Evolutionary conservation across 1,140 invertebrate genomes (phyloP), one percentile per base, ranked within the genome.

Genomic region (Brachionus calyciflorus): DNA sequence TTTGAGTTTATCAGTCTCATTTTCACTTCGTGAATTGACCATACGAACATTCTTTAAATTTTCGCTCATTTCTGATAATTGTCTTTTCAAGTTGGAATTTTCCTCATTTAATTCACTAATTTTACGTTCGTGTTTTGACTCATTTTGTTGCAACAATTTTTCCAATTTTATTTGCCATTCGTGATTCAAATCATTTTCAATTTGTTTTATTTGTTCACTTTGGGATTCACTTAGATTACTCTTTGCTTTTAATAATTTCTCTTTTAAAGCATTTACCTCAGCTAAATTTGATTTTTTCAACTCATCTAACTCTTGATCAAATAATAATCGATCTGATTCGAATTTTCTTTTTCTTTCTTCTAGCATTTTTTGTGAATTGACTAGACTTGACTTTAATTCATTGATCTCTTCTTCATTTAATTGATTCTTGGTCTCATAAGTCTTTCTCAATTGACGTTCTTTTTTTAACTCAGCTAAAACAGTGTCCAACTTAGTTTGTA

Each of bases 221-320:
- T 80, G 80, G 1, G 78, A 78, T 10, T 78, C 79, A 80, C 80
- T 80, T 10, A 80, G 79, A 40, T 80, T 80, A 9, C 79, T 78
- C 65, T 82, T 82, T 57, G 80, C 79, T 79, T 81, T 82, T 17
- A 80, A 78, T 19, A 84, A 53, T 65, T 80, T 81, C 1, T 82
- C 80, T 53, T 80, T 80, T 21, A 83, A 57, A 10, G 65, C 65
- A 57, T 82, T 79, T 5, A 84, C 80, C 33, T 83, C 82, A 78
- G 75, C 57, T 79, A 83, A 82, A 76, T 81, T 78, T 51, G 80
- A 78, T 44, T 78, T 63, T 77, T 83, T 83, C 5, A 79, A 63
- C 28, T 84, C 83, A 51, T 83, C 82, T 49, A 81, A 68, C 49
- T 84, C 83, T 63, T 82, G 81, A 65, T 84, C 82, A 40, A 81